A percentile compares a stretch with the other conserved stretches of the same genome.
phyloP scores from a whole-genome alignment of 2,797 vertebrate species.

The Pantherophis vulpinus region DNA sequence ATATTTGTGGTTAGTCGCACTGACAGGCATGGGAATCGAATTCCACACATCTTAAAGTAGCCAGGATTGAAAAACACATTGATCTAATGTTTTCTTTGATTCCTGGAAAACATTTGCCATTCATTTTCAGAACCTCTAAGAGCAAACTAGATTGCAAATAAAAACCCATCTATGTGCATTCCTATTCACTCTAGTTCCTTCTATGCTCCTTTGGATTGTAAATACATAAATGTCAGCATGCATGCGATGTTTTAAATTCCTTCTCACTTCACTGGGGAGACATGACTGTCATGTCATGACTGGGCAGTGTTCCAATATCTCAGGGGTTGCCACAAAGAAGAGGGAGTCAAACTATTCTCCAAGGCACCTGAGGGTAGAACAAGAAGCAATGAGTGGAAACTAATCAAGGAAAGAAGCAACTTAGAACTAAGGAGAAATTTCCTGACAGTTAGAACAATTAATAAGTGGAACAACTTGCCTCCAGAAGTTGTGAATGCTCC shows the following conservation, averaged over 20 bases:
- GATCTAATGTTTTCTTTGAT: slow-evolving; percentile 30
- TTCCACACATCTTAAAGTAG: background rate
- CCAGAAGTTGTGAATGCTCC: too few species aligned
- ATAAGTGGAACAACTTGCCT: too few species aligned
- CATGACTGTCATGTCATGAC: too few species aligned
- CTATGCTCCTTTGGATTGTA: background rate
- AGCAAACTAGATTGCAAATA: slow-evolving; percentile 35
- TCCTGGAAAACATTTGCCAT: slow-evolving; percentile 42
- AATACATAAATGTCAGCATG: slow-evolving; percentile 1
- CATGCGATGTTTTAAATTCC: slow-evolving; percentile 34
- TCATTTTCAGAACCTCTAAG: slow-evolving; percentile 19
- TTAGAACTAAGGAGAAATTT: too few species aligned
- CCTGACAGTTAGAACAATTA: too few species aligned
- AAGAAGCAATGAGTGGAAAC: too few species aligned
- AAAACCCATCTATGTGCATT: slow-evolving; percentile 20
- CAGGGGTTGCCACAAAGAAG: too few species aligned
- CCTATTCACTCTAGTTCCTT: slow-evolving; percentile 51
- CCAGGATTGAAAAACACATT: background rate
- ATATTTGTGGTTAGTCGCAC: background rate
- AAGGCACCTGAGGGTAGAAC: too few species aligned
- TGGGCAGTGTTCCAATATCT: too few species aligned
- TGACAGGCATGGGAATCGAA: slow-evolving; percentile 17
- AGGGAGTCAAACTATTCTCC: too few species aligned
- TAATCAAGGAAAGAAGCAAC: too few species aligned
- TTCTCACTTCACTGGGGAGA: slow-evolving; percentile 29